Base-by-base conservation (phyloP, 2,113 vertebrate genomes). In the Prolemur simus region DNA sequence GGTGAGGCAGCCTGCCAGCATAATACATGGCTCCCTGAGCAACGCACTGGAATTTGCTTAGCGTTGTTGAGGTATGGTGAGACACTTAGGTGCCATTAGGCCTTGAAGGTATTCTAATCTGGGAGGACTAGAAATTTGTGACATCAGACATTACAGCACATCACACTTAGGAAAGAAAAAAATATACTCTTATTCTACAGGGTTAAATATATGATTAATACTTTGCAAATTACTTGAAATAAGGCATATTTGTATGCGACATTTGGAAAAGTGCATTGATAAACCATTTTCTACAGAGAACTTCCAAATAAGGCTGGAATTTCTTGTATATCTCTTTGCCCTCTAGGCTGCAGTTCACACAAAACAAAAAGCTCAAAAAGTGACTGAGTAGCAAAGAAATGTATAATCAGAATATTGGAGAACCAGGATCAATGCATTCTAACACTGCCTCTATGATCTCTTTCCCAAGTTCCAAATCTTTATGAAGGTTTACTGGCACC, bases 211-310 rank as follows among this genome's bases (percentile, higher is more conserved):
- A 85, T 88, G 45, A 92, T 86, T 23, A 84, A 27, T 27, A 47
- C 8, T 93, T 73, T 10, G 10, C 52, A 94, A 34, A 23, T 92
- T 80, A 96, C 58, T 96, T 94, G 52, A 94, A 90, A 82, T 92
- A 63, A 92, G 58, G 52, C 5, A 76, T 71, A 89, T 89, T 87
- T 91, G 27, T 78, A 5, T 73, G 90, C 74, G 71, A 69, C 80
- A 84, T 37, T 87, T 82, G 34, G 71, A 66, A 76, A 93, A 54
- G 9, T 66, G 54, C 54, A 84, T 13, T 87, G 63, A 71, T 87
- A 71, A 87, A 34, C 2, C 12, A 17, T 86, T 78, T 96, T 95
- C 45, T 37, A 89, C 5, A 64, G 56, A 85, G 15, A 95, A 3
- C 39, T 96, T 87, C 17, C 27, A 82, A 56, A 60, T 83, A 93